Evolutionary conservation across 2,797 vertebrate species (phyloP).

Genomic region (Gorsachius magnificus): DNA sequence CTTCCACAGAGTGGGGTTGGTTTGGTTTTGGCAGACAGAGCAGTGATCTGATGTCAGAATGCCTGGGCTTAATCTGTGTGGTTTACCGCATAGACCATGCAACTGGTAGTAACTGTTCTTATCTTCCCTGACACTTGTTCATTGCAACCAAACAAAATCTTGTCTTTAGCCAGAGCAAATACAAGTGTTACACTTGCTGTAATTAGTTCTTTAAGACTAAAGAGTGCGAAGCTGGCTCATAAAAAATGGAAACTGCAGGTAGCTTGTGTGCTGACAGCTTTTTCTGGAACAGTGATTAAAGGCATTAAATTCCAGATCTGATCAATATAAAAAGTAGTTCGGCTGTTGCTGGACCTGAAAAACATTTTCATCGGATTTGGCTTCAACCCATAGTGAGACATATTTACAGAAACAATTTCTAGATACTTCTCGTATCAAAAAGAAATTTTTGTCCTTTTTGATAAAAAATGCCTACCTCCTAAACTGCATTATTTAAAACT

Average conservation of each 20-base stretch:
- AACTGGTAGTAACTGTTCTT: neutral
- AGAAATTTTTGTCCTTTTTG: slow-evolving; percentile 15
- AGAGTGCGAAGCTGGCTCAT: neutral
- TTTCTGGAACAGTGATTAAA: neutral
- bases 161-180: neutral
- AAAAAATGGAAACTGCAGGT: neutral
- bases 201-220: neutral
- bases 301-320: neutral
- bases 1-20: neutral
- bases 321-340: neutral
- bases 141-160: neutral
- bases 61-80: neutral
- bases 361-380: slow-evolving; percentile 8
- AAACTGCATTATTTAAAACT: neutral
- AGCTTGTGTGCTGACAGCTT: neutral
- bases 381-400: neutral
- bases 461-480: neutral
- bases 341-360: neutral
- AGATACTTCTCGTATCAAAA: slow-evolving; percentile 2
- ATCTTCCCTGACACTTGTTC: neutral
- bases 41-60: neutral
- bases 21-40: neutral
- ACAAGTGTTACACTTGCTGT: neutral
- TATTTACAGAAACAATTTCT: slow-evolving; percentile 19
- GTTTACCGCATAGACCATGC: neutral